Conservation (phyloP, 2,113 vertebrate species). For the Pseudolaguvia tuberculata region DNA sequence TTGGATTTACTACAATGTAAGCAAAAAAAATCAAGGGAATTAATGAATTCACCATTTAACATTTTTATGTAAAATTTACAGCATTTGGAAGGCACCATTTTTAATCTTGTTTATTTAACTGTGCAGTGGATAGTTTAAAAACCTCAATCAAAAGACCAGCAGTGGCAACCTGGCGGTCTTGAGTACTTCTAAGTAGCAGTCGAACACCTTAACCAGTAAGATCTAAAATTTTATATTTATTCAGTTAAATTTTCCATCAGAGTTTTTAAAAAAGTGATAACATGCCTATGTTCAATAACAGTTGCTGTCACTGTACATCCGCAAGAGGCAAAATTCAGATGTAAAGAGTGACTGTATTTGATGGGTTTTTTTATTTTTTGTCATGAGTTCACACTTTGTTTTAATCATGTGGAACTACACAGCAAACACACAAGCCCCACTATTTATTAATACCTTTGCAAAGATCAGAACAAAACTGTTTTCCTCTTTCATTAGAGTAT, state of each 20-base stretch:
- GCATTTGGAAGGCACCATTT: too few relatives aligned
- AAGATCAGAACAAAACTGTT: conserved; percentile 69
- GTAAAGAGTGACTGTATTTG: too few relatives aligned
- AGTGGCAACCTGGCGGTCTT: too few relatives aligned
- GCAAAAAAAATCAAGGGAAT: too few relatives aligned
- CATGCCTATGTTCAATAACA: neutral
- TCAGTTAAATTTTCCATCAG: neutral
- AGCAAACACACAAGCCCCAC: conserved; percentile 97
- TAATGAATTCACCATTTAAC: neutral
- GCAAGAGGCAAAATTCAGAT: neutral
- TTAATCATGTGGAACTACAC: conserved; percentile 99
- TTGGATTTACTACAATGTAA: too few relatives aligned
- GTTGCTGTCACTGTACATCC: neutral
- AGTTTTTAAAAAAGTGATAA: neutral
- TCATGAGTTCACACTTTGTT: conserved; percentile 99
- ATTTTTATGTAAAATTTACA: too few relatives aligned
- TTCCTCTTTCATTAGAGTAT: neutral
- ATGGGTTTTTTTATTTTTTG: too few relatives aligned
- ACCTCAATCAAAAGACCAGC: too few relatives aligned
- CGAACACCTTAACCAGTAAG: too few relatives aligned
- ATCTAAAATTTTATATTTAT: neutral
- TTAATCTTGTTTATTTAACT: too few relatives aligned
- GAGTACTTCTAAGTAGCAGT: too few relatives aligned
- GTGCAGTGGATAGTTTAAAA: too few relatives aligned
- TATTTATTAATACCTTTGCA: conserved; percentile 97